Evolutionary conservation across 2,888 invertebrate species (phyloP).

Genomic region (Sycophila texana): DNA sequence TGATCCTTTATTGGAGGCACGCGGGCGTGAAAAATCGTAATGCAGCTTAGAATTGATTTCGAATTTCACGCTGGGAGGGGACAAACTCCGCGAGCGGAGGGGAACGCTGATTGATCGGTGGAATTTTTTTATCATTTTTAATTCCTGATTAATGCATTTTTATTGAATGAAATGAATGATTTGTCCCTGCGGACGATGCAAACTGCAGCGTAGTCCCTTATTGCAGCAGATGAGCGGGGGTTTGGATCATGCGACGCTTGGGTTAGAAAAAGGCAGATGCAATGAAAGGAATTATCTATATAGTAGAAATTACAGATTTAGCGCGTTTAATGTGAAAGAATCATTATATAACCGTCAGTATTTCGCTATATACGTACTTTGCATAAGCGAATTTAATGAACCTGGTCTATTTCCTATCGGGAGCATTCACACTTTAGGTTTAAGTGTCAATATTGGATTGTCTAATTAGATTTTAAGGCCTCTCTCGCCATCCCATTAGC

Average conservation of each 20-base stretch:
- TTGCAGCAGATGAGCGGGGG: no score
- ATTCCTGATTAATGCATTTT: background rate
- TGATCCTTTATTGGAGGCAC: background rate
- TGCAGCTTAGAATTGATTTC: constrained; percentile 8
- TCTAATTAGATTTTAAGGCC: constrained; percentile 33
- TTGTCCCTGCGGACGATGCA: no score
- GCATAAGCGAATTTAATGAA: background rate
- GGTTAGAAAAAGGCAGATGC: no score
- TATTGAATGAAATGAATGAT: background rate
- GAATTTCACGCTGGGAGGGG: constrained; percentile 19
- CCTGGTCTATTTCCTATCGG: constrained; percentile 38
- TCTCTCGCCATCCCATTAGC: constrained; percentile 6
- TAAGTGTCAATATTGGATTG: constrained; percentile 39
- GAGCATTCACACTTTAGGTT: constrained; percentile 17
- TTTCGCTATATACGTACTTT: background rate
- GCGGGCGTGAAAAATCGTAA: constrained; percentile 36
- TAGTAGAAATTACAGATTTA: no score
- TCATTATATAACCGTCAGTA: background rate
- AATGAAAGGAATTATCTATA: no score
- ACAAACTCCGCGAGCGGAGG: background rate
- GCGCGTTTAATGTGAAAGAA: background rate
- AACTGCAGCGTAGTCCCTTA: no score
- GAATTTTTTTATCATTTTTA: no score
- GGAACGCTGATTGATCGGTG: background rate
- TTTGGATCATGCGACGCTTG: no score